These are phyloP conservation scores for Athripsodes cinereus DNA, from an alignment of 2,888 invertebrate species.

Conservation along the genomic window DNA sequence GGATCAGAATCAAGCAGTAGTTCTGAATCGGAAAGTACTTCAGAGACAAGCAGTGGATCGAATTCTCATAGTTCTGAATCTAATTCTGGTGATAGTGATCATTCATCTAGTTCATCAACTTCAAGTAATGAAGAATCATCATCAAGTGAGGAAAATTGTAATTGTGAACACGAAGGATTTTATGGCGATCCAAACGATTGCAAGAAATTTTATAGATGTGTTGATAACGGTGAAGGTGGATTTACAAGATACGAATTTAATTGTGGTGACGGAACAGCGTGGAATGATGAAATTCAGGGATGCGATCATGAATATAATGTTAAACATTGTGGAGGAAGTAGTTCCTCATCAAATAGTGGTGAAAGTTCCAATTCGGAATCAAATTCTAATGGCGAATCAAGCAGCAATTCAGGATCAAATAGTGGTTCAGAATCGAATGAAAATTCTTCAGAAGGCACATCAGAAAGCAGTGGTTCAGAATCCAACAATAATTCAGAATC, in stretches of 20 bases:
- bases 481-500: slow-evolving; percentile 20
- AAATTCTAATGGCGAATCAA: background rate
- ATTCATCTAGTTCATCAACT: slow-evolving; percentile 8
- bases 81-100: background rate
- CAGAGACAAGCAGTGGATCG: slow-evolving; percentile 29
- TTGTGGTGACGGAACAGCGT: slow-evolving; percentile 55
- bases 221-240: slow-evolving; percentile 40
- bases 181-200: slow-evolving; percentile 43
- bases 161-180: slow-evolving; percentile 45
- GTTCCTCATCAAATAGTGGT: background rate
- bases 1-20: slow-evolving; percentile 11
- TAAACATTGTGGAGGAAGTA: slow-evolving; percentile 37
- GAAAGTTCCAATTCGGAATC: background rate
- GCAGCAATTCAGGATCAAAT: background rate
- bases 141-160: slow-evolving; percentile 32
- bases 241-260: slow-evolving; percentile 49
- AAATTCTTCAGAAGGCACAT: background rate
- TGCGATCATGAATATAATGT: slow-evolving; percentile 57
- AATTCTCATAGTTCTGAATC: slow-evolving; percentile 36
- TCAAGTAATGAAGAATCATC: slow-evolving; percentile 4
- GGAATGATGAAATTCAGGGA: slow-evolving; percentile 50
- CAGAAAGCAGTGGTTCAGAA: background rate
- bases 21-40: background rate
- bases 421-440: background rate
- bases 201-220: slow-evolving; percentile 48